Conservation (phyloP, 2,888 invertebrate genomes). For the Schizaphis graminum region DNA sequence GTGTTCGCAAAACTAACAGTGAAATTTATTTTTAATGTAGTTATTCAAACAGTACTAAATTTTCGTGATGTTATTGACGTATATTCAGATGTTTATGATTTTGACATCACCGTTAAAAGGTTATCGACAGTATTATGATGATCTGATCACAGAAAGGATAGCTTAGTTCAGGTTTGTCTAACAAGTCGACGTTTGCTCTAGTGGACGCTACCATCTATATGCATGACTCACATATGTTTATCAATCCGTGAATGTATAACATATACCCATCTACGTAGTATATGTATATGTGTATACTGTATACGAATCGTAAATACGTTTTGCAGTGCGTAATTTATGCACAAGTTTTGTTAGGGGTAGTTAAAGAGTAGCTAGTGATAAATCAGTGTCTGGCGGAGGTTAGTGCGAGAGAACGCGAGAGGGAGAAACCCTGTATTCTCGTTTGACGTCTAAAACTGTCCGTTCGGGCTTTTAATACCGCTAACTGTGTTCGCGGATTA, state of each 20-base stretch:
- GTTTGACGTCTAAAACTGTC: constrained; percentile 62
- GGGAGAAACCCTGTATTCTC: constrained; percentile 37
- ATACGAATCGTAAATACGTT: constrained; percentile 6
- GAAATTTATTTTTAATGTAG: not conserved
- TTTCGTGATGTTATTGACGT: not conserved
- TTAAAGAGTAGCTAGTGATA: constrained; percentile 58
- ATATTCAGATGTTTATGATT: not conserved
- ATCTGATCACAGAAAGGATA: not conserved
- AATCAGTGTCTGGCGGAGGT: constrained; percentile 55
- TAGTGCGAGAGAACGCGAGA: not conserved
- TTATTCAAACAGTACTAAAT: not conserved
- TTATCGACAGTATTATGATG: not conserved
- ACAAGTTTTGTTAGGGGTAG: constrained; percentile 43
- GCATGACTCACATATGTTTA: not conserved
- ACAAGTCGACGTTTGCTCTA: not conserved
- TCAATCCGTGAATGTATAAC: not conserved
- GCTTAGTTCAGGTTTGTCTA: not conserved
- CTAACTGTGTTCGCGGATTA: constrained; percentile 62
- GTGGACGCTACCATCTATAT: not conserved
- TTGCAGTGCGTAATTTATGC: constrained; percentile 51
- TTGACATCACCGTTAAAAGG: not conserved
- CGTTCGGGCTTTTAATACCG: constrained; percentile 61
- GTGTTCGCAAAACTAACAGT: not conserved
- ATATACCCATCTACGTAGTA: not conserved
- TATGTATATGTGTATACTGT: not conserved